Conservation (phyloP, 2,797 vertebrate species). For the Chiroxiphia lanceolata region DNA sequence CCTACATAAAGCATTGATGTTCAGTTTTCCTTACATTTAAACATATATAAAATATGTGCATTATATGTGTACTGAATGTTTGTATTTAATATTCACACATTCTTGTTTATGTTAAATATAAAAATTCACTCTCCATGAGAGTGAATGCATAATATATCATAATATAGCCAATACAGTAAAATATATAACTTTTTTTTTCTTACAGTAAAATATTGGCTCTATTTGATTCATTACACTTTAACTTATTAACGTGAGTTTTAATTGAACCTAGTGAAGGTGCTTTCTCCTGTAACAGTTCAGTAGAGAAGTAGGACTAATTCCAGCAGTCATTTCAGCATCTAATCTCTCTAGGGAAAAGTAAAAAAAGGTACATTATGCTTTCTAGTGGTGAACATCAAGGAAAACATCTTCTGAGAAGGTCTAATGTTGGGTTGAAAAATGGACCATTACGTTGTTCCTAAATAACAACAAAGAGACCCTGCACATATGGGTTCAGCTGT, state of each 20-base stretch:
- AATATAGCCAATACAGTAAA: neutral
- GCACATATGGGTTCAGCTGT: neutral
- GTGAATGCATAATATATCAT: neutral
- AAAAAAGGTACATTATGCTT: constrained; percentile 5
- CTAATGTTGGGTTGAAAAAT: neutral
- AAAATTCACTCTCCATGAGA: neutral
- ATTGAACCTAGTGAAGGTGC: constrained; percentile 57
- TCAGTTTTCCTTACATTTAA: constrained; percentile 4
- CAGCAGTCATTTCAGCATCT: constrained; percentile 13
- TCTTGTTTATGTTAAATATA: neutral
- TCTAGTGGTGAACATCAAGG: neutral
- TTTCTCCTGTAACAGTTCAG: constrained; percentile 31
- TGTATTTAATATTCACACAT: neutral
- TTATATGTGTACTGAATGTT: neutral
- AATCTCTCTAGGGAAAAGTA: constrained; percentile 28
- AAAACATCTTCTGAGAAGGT: neutral
- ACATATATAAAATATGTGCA: neutral
- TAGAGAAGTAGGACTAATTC: constrained; percentile 55
- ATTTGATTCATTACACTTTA: neutral
- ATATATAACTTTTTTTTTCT: neutral
- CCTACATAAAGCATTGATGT: neutral
- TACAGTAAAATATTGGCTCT: neutral
- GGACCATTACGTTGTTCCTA: neutral
- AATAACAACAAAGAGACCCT: neutral
- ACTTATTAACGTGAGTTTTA: constrained; percentile 64